phyloP scores from a whole-genome alignment of 2,113 vertebrate species.

The Myrmophylax atrothorax region DNA sequence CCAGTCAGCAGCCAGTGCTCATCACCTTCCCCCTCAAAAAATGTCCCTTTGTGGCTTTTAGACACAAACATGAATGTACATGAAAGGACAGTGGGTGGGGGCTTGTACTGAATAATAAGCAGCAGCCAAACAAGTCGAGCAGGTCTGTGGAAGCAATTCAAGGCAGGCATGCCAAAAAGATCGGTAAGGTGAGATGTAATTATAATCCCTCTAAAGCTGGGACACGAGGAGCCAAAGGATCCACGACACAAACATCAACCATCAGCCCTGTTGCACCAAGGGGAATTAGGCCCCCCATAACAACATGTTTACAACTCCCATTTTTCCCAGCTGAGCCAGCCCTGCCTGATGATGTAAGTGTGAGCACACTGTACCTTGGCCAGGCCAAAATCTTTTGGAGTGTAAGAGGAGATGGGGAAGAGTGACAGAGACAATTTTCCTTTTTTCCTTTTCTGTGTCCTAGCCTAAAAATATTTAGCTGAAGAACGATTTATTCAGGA shows the following conservation, averaged over 20 bases:
- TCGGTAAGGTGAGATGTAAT: constrained; percentile 58
- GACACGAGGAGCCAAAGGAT: background rate
- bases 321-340: background rate
- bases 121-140: constrained; percentile 62
- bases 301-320: background rate
- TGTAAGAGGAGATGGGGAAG: background rate
- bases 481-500: background rate
- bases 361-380: background rate
- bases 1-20: background rate
- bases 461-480: background rate
- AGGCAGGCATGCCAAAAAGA: constrained; percentile 36
- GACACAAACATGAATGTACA: constrained; percentile 9
- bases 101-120: constrained; percentile 49
- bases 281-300: background rate
- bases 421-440: background rate
- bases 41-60: constrained; percentile 40
- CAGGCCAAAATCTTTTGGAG: background rate
- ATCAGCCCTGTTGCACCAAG: background rate
- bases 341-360: background rate
- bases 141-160: constrained; percentile 54
- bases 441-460: background rate
- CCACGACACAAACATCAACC: background rate
- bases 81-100: constrained; percentile 51
- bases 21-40: constrained; percentile 14
- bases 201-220: constrained; percentile 33